Percentiles rank a stretch among this genome's conserved stretches.
Evolutionary conservation across 2,888 invertebrate species (phyloP).

Genomic region (Tetanocera ferruginea): DNA sequence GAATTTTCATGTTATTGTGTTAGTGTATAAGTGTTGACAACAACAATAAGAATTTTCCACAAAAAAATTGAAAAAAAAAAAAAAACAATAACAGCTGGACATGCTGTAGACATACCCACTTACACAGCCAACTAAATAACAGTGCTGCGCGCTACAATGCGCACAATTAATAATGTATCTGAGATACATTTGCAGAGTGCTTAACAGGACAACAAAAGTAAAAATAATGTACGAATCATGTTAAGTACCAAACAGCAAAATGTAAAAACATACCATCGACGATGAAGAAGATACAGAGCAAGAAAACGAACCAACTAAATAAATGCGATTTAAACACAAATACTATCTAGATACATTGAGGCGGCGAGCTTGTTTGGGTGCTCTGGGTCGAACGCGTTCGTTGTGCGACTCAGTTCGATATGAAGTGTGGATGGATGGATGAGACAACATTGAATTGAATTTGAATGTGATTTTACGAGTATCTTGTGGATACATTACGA

Average conservation of each 20-base stretch:
- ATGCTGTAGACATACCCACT: neutral
- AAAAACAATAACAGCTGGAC: neutral
- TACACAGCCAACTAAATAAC: neutral
- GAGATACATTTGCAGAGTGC: slow-evolving; percentile 4
- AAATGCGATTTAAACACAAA: neutral
- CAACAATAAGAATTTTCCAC: neutral
- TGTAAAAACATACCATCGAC: neutral
- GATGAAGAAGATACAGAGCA: neutral
- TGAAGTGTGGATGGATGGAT: neutral
- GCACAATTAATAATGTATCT: slow-evolving; percentile 4
- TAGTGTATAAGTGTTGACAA: neutral
- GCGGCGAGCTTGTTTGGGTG: too few relatives aligned
- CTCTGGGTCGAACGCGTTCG: neutral
- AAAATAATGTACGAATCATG: neutral
- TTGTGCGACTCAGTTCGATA: neutral
- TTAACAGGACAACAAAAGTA: neutral
- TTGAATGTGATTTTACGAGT: neutral
- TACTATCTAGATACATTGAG: too few relatives aligned
- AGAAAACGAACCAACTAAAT: neutral
- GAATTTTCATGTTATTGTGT: too few relatives aligned
- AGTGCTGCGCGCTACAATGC: neutral
- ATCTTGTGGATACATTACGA: neutral
- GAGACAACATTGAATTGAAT: neutral
- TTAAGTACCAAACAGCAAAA: neutral
- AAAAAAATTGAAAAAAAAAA: neutral